phyloP scores from a whole-genome alignment of 2,113 vertebrate species.

The Sapayoa aenigma region DNA sequence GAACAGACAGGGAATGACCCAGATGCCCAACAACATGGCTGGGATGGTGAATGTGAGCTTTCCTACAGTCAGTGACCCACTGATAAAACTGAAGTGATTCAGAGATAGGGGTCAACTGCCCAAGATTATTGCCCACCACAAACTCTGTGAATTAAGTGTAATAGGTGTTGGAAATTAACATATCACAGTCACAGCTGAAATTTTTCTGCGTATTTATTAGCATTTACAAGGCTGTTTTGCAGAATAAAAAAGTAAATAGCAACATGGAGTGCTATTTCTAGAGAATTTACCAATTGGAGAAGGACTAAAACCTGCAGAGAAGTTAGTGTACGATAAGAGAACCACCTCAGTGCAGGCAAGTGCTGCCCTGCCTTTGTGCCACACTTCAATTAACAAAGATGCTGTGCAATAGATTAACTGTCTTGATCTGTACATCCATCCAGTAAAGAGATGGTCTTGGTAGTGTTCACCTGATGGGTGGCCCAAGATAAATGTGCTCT shows the following conservation, averaged over 20 bases:
- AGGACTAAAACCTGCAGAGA: background rate
- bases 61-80: background rate
- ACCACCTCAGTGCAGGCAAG: background rate
- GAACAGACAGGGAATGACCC: background rate
- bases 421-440: conserved; percentile 20
- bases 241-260: background rate
- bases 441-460: conserved; percentile 9
- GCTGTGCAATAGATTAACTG: conserved; percentile 29
- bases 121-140: background rate
- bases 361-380: background rate
- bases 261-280: background rate
- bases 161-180: background rate
- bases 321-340: background rate
- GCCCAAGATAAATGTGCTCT: conserved; percentile 65
- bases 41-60: background rate
- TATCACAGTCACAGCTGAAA: background rate
- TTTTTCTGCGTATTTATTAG: background rate
- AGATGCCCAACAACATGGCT: fast-evolving
- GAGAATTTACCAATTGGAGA: background rate
- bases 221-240: background rate
- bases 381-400: conserved; percentile 2
- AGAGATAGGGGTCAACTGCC: background rate
- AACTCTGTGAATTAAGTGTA: background rate
- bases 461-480: conserved; percentile 61
- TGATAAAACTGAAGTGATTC: background rate